phyloP scores from a whole-genome alignment of 1,140 invertebrate species.

The Anastrepha ludens region DNA sequence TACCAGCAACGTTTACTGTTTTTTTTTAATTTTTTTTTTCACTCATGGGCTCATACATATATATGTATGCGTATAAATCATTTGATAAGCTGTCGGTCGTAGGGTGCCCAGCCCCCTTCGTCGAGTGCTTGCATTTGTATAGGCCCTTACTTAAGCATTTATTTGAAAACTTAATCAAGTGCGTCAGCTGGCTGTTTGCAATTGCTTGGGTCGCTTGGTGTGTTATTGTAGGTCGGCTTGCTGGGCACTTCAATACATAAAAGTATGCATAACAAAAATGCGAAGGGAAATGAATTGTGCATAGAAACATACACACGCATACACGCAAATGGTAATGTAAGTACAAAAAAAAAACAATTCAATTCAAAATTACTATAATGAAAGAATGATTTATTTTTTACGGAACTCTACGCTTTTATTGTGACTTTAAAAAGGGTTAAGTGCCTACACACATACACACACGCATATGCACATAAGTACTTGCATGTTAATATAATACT shows the following conservation, averaged over 20 bases:
- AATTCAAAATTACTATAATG: constrained; percentile 1
- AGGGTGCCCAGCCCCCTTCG: constrained; percentile 24
- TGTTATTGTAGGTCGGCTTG: background rate
- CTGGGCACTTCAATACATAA: background rate
- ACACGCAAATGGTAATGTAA: background rate
- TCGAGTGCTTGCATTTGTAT: background rate
- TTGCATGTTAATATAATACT: background rate
- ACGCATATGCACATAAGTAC: background rate
- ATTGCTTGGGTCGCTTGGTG: background rate
- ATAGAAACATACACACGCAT: background rate
- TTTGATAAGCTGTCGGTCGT: background rate
- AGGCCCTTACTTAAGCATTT: background rate
- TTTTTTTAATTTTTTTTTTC: background rate
- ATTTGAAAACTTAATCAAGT: constrained; percentile 47
- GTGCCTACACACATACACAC: background rate
- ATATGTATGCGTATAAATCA: background rate
- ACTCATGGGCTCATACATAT: background rate
- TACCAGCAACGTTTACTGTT: background rate
- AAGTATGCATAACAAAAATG: background rate
- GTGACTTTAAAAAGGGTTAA: constrained; percentile 28
- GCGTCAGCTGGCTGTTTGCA: background rate
- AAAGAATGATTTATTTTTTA: constrained; percentile 8
- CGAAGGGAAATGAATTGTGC: constrained; percentile 6
- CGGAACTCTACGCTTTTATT: constrained; percentile 2
- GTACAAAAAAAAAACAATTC: background rate